phyloP scores from a whole-genome alignment of 2,888 invertebrate genomes.

The Napeogenes inachia region DNA sequence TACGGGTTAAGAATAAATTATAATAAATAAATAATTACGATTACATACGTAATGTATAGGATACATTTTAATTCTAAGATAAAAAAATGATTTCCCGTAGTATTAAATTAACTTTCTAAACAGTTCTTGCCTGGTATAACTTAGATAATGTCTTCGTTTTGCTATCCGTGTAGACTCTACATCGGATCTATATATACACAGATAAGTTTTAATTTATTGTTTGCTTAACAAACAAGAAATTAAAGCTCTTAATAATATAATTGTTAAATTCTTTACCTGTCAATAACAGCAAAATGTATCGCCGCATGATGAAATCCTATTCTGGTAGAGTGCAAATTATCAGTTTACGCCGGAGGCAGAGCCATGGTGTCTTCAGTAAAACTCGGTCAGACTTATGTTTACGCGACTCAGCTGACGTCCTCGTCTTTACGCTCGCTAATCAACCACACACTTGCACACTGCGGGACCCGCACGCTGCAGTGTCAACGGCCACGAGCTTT shows the following conservation, averaged over 20 bases:
- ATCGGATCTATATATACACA: neutral
- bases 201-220: neutral
- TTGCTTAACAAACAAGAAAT: neutral
- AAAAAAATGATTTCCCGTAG: too few relatives aligned
- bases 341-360: constrained; percentile 52
- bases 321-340: constrained; percentile 40
- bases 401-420: constrained; percentile 72
- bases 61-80: too few relatives aligned
- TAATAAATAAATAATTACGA: too few relatives aligned
- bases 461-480: constrained; percentile 75
- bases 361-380: constrained; percentile 50
- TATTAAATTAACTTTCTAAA: too few relatives aligned
- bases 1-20: too few relatives aligned
- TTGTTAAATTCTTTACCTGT: constrained; percentile 54
- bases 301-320: constrained; percentile 60
- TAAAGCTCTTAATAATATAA: neutral
- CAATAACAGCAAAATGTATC: constrained; percentile 59
- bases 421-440: constrained; percentile 65
- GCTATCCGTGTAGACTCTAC: too few relatives aligned
- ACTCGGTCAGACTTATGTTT: constrained; percentile 58
- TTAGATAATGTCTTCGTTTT: too few relatives aligned
- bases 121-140: too few relatives aligned
- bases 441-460: constrained; percentile 76
- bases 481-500: constrained; percentile 73
- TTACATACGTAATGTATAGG: too few relatives aligned